phyloP scores from a whole-genome alignment of 2,888 invertebrate species.

The Pycnomerus fuliginosus region DNA sequence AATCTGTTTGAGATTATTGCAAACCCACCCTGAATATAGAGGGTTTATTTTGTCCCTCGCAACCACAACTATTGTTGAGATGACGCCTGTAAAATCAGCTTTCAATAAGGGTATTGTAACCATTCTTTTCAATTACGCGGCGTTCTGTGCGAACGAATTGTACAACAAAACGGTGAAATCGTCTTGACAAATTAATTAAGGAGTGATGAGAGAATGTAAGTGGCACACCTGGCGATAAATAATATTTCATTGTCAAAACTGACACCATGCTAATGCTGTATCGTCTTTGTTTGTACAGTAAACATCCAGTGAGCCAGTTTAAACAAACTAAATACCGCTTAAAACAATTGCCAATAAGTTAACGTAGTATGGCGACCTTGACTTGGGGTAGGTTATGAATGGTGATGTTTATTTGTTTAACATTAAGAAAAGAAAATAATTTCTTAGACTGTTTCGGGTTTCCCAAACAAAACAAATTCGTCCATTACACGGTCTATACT shows the following conservation, averaged over 20 bases:
- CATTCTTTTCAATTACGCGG: slow-evolving; percentile 32
- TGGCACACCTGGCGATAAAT: slow-evolving; percentile 28
- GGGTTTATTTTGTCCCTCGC: slow-evolving; percentile 42
- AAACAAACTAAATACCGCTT: slow-evolving; percentile 45
- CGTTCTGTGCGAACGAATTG: slow-evolving; percentile 16
- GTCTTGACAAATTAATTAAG: slow-evolving; percentile 1
- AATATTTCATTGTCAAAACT: slow-evolving; percentile 31
- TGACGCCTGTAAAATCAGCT: slow-evolving; percentile 47
- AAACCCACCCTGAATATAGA: slow-evolving; percentile 26
- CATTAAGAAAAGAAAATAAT: slow-evolving; percentile 2
- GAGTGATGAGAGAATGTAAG: slow-evolving; percentile 1
- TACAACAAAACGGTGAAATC: not conserved
- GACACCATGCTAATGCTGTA: slow-evolving; percentile 42
- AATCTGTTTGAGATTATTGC: slow-evolving; percentile 22
- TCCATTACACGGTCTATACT: too few relatives aligned
- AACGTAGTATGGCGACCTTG: slow-evolving; percentile 28
- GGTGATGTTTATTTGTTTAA: not conserved
- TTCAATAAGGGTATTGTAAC: slow-evolving; percentile 38
- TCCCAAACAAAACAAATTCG: too few relatives aligned
- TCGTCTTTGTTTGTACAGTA: slow-evolving; percentile 49
- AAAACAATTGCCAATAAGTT: slow-evolving; percentile 38
- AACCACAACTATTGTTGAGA: slow-evolving; percentile 39
- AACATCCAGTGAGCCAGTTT: slow-evolving; percentile 50
- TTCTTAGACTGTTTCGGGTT: too few relatives aligned
- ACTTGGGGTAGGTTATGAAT: slow-evolving; percentile 28